phyloP scores from a whole-genome alignment of 2,113 vertebrate genomes.

The Atrichornis clamosus region DNA sequence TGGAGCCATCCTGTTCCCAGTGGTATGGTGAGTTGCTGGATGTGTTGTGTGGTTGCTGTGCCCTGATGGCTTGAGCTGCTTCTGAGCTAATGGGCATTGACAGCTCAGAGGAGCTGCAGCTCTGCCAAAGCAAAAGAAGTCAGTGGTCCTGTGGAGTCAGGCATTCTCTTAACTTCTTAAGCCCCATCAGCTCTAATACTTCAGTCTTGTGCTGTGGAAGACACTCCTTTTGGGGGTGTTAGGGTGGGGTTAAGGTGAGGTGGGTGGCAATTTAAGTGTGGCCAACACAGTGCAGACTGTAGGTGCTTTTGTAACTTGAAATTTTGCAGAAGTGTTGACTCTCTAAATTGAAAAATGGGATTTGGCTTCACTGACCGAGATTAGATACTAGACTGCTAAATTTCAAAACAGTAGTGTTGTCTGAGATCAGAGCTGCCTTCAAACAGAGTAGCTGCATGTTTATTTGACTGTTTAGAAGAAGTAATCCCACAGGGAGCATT shows the following conservation, averaged over 20 bases:
- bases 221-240: neutral
- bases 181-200: neutral
- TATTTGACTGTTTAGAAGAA: neutral
- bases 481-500: conserved; percentile 24
- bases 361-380: neutral
- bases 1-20: conserved; percentile 87
- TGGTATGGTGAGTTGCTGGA: conserved; percentile 78
- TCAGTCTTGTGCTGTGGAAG: neutral
- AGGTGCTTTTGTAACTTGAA: neutral
- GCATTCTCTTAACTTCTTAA: neutral
- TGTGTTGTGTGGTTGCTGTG: neutral
- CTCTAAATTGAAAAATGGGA: neutral
- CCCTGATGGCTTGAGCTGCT: neutral
- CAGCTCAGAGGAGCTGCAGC: neutral
- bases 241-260: neutral
- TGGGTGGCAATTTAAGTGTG: neutral
- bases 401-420: neutral
- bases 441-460: neutral
- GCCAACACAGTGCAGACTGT: neutral
- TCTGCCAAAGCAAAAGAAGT: neutral
- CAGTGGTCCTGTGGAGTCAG: neutral
- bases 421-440: neutral
- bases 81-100: neutral
- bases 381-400: neutral
- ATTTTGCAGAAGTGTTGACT: neutral